Percentiles rank a stretch among this genome's conserved stretches.
Conservation (phyloP, 2,113 vertebrate species). For the Cinclus cinclus region DNA sequence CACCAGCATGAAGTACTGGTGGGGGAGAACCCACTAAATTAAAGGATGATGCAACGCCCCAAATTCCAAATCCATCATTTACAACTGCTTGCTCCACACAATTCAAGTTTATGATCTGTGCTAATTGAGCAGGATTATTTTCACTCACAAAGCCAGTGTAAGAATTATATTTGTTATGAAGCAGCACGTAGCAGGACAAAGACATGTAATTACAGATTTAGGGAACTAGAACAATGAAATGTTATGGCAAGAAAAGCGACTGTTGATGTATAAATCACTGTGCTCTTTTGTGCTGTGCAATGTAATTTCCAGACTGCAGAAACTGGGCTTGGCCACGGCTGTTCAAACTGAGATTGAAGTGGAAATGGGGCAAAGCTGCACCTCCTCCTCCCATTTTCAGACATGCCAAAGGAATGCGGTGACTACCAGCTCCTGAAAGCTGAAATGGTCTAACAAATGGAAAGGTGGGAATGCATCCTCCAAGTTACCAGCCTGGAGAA, state of each 20-base stretch:
- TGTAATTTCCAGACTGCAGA: constrained; percentile 11
- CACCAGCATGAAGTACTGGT: neutral
- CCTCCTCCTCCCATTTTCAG: neutral
- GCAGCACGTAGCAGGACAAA: constrained; percentile 41
- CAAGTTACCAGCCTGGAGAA: fast-evolving
- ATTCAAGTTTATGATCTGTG: constrained; percentile 24
- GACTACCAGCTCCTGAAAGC: neutral
- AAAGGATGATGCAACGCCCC: neutral
- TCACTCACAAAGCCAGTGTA: constrained; percentile 46
- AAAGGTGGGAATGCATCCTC: neutral
- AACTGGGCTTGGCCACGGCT: neutral
- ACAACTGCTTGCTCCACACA: constrained; percentile 18
- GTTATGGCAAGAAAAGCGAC: constrained; percentile 44
- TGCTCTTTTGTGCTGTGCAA: neutral
- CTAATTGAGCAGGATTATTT: constrained; percentile 38
- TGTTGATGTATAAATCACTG: constrained; percentile 18
- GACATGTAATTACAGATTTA: constrained; percentile 45
- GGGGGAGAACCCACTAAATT: neutral
- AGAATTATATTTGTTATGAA: constrained; percentile 39
- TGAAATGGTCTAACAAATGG: neutral
- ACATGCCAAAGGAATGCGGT: neutral
- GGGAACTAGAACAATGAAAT: constrained; percentile 45
- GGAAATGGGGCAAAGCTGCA: fast-evolving
- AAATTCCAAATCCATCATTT: neutral
- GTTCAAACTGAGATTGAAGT: neutral